These are phyloP conservation scores for Phoxinus dragarum DNA, from an alignment of 2,797 vertebrate species.

Conservation along the genomic window DNA sequence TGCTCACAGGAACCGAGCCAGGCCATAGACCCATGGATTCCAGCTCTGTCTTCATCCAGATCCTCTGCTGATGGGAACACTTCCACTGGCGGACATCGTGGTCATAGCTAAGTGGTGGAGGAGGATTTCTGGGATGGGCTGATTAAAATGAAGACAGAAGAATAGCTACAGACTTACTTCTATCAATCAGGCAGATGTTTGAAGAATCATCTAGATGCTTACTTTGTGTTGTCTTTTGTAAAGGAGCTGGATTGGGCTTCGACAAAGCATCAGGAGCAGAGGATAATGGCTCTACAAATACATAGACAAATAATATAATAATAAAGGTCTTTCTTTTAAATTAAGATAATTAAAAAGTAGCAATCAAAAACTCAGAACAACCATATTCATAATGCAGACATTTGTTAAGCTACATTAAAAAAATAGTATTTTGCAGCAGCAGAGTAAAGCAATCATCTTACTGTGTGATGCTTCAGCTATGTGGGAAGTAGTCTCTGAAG, in stretches of 20 bases:
- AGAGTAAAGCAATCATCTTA: no score
- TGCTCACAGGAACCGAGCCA: conserved; percentile 12
- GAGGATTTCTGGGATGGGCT: neutral
- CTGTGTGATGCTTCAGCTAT: no score
- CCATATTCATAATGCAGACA: no score
- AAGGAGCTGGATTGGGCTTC: neutral
- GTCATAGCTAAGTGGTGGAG: conserved; percentile 8
- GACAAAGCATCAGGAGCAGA: neutral
- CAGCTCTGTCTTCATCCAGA: conserved; percentile 36
- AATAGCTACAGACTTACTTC: neutral
- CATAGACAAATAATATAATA: neutral
- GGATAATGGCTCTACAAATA: neutral
- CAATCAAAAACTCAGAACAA: no score
- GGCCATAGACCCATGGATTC: conserved; percentile 29
- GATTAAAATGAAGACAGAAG: neutral
- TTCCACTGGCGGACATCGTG: conserved; percentile 34
- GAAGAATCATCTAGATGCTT: neutral
- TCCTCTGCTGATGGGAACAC: conserved; percentile 34
- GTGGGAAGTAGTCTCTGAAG: no score
- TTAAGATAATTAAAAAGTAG: no score
- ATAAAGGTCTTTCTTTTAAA: neutral
- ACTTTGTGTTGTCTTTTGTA: neutral
- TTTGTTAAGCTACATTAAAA: no score
- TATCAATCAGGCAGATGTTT: neutral
- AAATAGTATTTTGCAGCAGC: no score